Evolutionary conservation across 2,797 vertebrate genomes (phyloP).

Genomic region (Muraenolepis orangiensis): DNA sequence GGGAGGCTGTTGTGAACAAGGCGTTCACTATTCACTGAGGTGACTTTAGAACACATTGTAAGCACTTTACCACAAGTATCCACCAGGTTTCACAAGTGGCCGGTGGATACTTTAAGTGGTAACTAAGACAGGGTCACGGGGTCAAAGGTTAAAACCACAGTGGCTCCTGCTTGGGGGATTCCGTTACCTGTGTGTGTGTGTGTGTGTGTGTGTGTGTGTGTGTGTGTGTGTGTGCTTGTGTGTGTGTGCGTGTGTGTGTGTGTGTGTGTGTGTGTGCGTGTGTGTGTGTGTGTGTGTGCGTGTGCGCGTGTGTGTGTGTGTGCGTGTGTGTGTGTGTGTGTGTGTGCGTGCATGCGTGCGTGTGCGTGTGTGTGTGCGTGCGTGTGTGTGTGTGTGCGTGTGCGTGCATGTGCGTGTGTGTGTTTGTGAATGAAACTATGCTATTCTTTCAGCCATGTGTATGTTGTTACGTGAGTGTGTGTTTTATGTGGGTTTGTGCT

Average conservation of each 20-base stretch:
- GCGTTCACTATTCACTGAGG: background rate
- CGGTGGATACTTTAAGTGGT: conserved; percentile 43
- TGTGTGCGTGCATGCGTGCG: background rate
- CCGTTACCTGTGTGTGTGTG: conserved; percentile 62
- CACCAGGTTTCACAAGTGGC: conserved; percentile 48
- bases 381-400: background rate
- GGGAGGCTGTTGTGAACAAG: background rate
- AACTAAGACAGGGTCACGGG: conserved; percentile 68
- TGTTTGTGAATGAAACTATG: background rate
- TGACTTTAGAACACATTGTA: conserved; percentile 24
- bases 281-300: conserved; percentile 14
- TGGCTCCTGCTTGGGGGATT: conserved; percentile 71
- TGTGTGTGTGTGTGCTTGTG: conserved; percentile 23
- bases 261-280: background rate
- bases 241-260: conserved; percentile 1
- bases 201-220: conserved; percentile 36
- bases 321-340: background rate
- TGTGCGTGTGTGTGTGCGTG: background rate
- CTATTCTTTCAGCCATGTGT: too few species aligned
- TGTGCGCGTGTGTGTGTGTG: conserved; percentile 10
- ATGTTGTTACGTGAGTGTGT: too few species aligned
- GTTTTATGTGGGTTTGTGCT: background rate
- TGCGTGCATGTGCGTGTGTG: background rate
- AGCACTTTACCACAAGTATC: conserved; percentile 58
- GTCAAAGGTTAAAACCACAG: conserved; percentile 77